phyloP scores from a whole-genome alignment of 2,888 invertebrate species.

The Lymantria monacha region DNA sequence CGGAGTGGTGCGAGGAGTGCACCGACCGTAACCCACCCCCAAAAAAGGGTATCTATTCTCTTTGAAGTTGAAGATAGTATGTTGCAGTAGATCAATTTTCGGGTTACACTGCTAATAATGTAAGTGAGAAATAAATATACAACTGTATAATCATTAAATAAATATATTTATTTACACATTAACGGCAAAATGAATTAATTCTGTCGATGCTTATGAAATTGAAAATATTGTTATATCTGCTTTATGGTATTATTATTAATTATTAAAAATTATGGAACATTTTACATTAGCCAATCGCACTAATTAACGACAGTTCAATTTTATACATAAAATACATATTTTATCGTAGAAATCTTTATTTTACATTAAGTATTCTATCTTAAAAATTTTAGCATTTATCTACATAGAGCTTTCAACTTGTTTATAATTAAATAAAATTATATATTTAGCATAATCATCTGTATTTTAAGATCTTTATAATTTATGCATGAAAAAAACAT shows the following conservation, averaged over 20 bases:
- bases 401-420: slow-evolving; percentile 33
- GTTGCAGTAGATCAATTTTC: no score
- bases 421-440: slow-evolving; percentile 30
- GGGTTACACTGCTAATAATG: no score
- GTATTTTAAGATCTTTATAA: slow-evolving; percentile 30
- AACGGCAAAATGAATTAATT: slow-evolving; percentile 71
- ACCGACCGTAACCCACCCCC: no score
- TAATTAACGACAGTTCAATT: slow-evolving; percentile 53
- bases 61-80: no score
- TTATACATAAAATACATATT: slow-evolving; percentile 74
- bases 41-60: no score
- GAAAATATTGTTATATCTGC: slow-evolving; percentile 44
- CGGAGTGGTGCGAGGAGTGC: no score
- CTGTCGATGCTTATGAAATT: slow-evolving; percentile 70
- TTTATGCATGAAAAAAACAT: slow-evolving; percentile 53
- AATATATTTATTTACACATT: slow-evolving; percentile 81
- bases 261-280: slow-evolving; percentile 42
- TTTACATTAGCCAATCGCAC: slow-evolving; percentile 47
- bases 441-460: slow-evolving; percentile 26
- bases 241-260: slow-evolving; percentile 30
- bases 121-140: slow-evolving; percentile 48
- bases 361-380: slow-evolving; percentile 54
- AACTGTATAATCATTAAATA: slow-evolving; percentile 71
- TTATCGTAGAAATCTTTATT: slow-evolving; percentile 64
- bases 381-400: slow-evolving; percentile 45